Percentiles rank a stretch among this genome's conserved stretches.
phyloP scores from a whole-genome alignment of 2,888 invertebrate genomes.

The Drosophila anceps region DNA sequence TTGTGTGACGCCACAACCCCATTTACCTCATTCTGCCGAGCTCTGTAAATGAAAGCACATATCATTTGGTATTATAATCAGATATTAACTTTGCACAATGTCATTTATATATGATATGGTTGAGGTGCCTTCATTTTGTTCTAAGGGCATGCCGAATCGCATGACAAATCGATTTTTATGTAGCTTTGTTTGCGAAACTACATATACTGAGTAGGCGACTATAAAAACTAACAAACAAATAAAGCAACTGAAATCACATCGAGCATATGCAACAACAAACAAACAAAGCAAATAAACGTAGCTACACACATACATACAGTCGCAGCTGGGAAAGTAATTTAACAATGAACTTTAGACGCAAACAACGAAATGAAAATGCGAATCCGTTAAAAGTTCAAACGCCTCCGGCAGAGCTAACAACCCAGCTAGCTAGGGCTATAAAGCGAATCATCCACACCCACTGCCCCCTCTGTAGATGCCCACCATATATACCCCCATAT shows the following conservation, averaged over 20 bases:
- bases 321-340: slow-evolving; percentile 47
- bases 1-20: background rate
- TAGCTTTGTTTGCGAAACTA: slow-evolving; percentile 47
- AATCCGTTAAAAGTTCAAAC: slow-evolving; percentile 75
- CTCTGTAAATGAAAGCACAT: slow-evolving; percentile 6
- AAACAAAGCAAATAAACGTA: slow-evolving; percentile 29
- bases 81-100: slow-evolving; percentile 7
- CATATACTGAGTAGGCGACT: slow-evolving; percentile 15
- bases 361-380: slow-evolving; percentile 56
- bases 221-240: slow-evolving; percentile 43
- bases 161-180: slow-evolving; percentile 57
- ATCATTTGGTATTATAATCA: slow-evolving; percentile 15
- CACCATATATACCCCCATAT: background rate
- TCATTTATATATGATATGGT: slow-evolving; percentile 8
- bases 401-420: slow-evolving; percentile 62
- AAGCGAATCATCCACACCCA: slow-evolving; percentile 26
- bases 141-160: slow-evolving; percentile 22
- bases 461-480: background rate
- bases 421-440: slow-evolving; percentile 44
- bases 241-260: slow-evolving; percentile 36
- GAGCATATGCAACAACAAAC: slow-evolving; percentile 24
- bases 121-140: background rate
- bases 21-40: background rate
- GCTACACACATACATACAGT: slow-evolving; percentile 11
- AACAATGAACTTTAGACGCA: slow-evolving; percentile 64